These are phyloP conservation scores for Carlito syrichta DNA, from an alignment of 2,113 vertebrate species.

Conservation along the genomic window DNA sequence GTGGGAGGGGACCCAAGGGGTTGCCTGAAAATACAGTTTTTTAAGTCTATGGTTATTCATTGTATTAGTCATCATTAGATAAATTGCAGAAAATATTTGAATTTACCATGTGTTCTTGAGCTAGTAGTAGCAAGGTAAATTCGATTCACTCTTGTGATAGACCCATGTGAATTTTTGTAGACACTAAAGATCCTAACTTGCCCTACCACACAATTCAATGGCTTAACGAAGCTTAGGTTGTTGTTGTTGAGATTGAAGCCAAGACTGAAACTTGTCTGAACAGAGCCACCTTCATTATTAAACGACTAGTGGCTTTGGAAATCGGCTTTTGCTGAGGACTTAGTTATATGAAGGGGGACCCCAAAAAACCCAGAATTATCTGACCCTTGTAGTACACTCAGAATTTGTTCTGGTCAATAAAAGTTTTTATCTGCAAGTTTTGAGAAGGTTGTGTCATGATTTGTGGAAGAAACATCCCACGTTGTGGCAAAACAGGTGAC, in stretches of 20 bases:
- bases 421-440: no score
- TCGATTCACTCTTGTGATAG: background rate
- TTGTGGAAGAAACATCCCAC: no score
- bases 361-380: no score
- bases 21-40: no score
- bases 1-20: no score
- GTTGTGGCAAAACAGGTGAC: no score
- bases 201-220: background rate
- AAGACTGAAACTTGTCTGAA: conserved; percentile 14
- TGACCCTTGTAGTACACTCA: no score
- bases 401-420: no score
- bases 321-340: background rate
- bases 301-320: background rate
- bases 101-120: background rate
- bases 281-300: background rate
- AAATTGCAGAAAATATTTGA: background rate
- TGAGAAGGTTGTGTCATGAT: no score
- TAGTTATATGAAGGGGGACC: no score
- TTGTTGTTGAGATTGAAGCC: background rate
- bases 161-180: background rate
- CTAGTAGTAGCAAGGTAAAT: background rate
- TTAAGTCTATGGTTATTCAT: background rate
- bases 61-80: background rate
- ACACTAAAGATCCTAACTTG: background rate
- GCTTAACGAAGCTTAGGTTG: background rate